A percentile compares a stretch with the other conserved stretches of the same genome.
These are phyloP conservation scores for Noctua janthina DNA, from an alignment of 2,888 invertebrate genomes.

Conservation along the genomic window DNA sequence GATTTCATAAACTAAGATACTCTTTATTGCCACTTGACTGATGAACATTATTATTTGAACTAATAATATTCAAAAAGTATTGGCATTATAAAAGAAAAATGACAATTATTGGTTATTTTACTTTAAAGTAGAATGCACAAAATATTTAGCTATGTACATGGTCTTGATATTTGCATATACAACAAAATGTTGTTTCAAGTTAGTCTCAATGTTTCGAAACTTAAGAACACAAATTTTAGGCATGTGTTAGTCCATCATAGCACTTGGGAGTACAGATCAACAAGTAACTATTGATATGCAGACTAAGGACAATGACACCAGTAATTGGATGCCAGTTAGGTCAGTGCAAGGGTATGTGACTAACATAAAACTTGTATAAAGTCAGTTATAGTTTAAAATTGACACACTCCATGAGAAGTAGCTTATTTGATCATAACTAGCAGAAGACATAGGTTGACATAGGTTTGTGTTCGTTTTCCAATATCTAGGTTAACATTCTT, in stretches of 20 bases:
- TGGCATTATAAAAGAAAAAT: conserved; percentile 46
- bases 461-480: neutral
- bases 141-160: conserved; percentile 49
- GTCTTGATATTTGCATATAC: conserved; percentile 58
- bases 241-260: conserved; percentile 21
- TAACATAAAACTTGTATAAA: neutral
- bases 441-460: too few relatives aligned
- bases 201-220: conserved; percentile 17
- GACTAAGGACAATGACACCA: conserved; percentile 7
- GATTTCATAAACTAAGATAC: conserved; percentile 46
- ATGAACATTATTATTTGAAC: conserved; percentile 30
- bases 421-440: neutral
- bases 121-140: conserved; percentile 65
- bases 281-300: conserved; percentile 14
- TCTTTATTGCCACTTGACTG: conserved; percentile 44
- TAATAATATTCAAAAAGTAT: conserved; percentile 18
- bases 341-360: conserved; percentile 12
- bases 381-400: conserved; percentile 6
- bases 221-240: conserved; percentile 20
- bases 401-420: neutral
- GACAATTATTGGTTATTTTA: conserved; percentile 39
- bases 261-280: conserved; percentile 9
- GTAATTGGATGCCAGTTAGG: conserved; percentile 10
- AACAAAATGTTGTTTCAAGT: conserved; percentile 24
- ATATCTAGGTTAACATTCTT: neutral